Evolutionary conservation across 2,888 invertebrate genomes (phyloP).

Genomic region (Nasonovia ribisnigri): DNA sequence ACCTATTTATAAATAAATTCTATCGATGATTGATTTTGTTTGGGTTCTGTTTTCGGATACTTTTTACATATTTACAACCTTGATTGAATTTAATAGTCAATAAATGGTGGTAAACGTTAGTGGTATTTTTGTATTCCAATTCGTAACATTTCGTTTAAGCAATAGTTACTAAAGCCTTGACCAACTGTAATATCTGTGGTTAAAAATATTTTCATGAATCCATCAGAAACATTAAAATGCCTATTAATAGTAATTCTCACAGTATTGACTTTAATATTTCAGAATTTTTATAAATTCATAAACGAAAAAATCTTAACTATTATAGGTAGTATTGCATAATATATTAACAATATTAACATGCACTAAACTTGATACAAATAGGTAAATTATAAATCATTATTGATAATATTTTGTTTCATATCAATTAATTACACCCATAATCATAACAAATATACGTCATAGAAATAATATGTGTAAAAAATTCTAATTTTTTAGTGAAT

Average conservation of each 20-base stretch:
- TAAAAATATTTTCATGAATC: not conserved
- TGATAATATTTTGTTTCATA: not conserved
- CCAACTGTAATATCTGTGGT: not conserved
- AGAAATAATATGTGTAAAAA: not conserved
- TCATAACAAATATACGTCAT: not conserved
- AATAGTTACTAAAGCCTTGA: not conserved
- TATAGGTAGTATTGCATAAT: not conserved
- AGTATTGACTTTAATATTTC: not conserved
- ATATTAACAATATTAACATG: not conserved
- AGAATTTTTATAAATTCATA: not conserved
- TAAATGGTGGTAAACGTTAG: not conserved
- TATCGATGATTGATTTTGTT: not conserved
- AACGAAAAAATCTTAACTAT: not conserved
- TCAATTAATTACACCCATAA: not conserved
- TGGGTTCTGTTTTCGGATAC: not conserved
- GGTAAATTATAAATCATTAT: not conserved
- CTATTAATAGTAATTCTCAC: not conserved
- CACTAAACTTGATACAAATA: not conserved
- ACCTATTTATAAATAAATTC: not conserved
- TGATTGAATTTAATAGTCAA: not conserved
- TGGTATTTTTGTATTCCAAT: not conserved
- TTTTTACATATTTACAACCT: not conserved
- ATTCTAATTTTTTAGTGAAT: not conserved
- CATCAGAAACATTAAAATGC: not conserved
- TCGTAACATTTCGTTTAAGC: not conserved